Conservation (phyloP, 2,888 invertebrate species). For the Leucophora obtusa region DNA sequence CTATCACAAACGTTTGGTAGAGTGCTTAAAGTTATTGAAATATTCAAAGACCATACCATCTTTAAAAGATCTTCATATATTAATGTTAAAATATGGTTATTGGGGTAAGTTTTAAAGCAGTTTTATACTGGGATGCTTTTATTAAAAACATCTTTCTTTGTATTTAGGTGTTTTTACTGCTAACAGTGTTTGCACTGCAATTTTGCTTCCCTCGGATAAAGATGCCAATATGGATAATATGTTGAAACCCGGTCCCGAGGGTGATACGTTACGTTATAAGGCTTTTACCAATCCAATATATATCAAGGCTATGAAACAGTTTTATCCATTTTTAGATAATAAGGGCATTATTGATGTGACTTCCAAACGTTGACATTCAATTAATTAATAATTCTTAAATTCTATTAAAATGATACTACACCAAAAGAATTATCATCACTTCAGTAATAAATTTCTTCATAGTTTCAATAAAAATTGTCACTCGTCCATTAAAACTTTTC, state of each 20-base stretch:
- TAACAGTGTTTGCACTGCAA: slow-evolving; percentile 63
- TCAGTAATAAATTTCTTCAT: too few species aligned
- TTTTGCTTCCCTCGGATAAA: slow-evolving; percentile 71
- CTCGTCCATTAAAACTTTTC: too few species aligned
- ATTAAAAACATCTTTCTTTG: not conserved
- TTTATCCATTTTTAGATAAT: slow-evolving; percentile 73
- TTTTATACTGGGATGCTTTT: not conserved
- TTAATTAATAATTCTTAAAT: not conserved
- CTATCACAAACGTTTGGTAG: slow-evolving; percentile 71
- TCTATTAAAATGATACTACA: not conserved
- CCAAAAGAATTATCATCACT: too few species aligned
- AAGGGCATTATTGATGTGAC: slow-evolving; percentile 67
- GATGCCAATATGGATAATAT: slow-evolving; percentile 70
- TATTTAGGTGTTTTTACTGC: slow-evolving; percentile 68
- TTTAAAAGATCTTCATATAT: slow-evolving; percentile 70
- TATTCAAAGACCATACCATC: slow-evolving; percentile 71
- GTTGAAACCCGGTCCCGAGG: slow-evolving; percentile 67
- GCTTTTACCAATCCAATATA: slow-evolving; percentile 69
- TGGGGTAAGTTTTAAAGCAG: slow-evolving; percentile 68
- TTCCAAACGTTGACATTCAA: not conserved
- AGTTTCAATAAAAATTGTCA: too few species aligned
- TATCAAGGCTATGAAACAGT: slow-evolving; percentile 69
- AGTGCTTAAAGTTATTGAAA: slow-evolving; percentile 70
- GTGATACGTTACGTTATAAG: slow-evolving; percentile 67
- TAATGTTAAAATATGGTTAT: slow-evolving; percentile 70